Evolutionary conservation across 2,888 invertebrate species (phyloP).

Genomic region (Lobophora halterata): DNA sequence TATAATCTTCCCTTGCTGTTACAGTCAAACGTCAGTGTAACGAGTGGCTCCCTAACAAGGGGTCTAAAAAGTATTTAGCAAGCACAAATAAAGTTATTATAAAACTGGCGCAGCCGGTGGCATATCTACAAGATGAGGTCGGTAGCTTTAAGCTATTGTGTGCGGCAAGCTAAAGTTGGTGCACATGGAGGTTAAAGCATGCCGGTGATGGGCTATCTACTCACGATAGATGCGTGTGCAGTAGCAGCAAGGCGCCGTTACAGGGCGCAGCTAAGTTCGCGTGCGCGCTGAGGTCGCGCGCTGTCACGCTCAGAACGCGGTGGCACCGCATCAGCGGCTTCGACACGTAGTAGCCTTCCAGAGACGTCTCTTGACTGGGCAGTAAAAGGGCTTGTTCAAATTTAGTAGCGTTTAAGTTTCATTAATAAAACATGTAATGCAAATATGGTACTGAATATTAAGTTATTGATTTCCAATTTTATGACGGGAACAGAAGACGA

Average conservation of each 20-base stretch:
- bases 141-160: too few relatives aligned
- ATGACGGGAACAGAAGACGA: too few relatives aligned
- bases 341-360: constrained; percentile 68
- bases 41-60: not conserved
- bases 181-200: too few relatives aligned
- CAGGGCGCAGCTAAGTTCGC: constrained; percentile 38
- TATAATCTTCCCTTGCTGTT: not conserved
- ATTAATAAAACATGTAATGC: too few relatives aligned
- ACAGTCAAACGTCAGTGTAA: not conserved
- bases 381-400: too few relatives aligned
- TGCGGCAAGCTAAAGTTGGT: too few relatives aligned
- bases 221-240: constrained; percentile 57
- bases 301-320: constrained; percentile 46
- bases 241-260: constrained; percentile 49
- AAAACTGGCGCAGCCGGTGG: not conserved
- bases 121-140: not conserved
- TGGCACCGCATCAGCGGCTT: constrained; percentile 58
- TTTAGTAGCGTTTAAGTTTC: too few relatives aligned
- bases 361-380: constrained; percentile 33
- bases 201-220: too few relatives aligned
- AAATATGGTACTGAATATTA: too few relatives aligned
- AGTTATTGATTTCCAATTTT: too few relatives aligned
- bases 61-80: too few relatives aligned
- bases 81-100: too few relatives aligned
- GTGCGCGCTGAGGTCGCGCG: constrained; percentile 37